Base-by-base conservation (phyloP, 1,140 invertebrate species). In the Drosophila tropicalis region DNA sequence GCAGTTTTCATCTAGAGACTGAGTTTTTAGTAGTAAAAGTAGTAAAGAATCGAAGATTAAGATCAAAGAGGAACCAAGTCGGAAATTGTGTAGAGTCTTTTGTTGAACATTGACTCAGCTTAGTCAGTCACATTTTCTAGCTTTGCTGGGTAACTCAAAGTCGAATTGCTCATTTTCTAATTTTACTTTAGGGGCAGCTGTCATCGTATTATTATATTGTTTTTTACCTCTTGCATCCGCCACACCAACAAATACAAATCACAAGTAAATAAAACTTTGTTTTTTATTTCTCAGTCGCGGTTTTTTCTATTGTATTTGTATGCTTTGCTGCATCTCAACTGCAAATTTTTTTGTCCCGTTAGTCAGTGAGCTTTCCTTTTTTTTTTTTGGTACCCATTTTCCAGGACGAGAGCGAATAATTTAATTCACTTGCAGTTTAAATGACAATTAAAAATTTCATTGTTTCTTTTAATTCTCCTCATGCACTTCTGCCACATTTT, bases 371-470 rank as follows among this genome's bases (percentile, higher is more conserved):
- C n/a, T n/a, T n/a, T 56, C 22, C 12, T 41, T 9, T 58, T 66
- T 65, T 76, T 71, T 66, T 62, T 29, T 66, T 41, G 22, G n/a
- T 60, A 62, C 65, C 62, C 60, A 60, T 25, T 67, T 81, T 65
- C 71, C 41, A 41, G 73, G 41, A 17, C 66, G 73, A 76, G 68
- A 69, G 72, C 66, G 63, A 83, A 83, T 83, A 84, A 83, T 83
- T 84, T 80, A 84, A 83, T 84, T 84, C 69, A 72, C 66, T 79
- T 65, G 67, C 72, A 76, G 72, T 63, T 81, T 77, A 81, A 76
- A 69, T 70, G 66, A 83, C 65, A 75, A 79, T 72, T 66, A 79
- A 82, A 79, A 22, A 72, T 51, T 65, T 66, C 32, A 25, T 47
- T 56, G 19, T 44, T 72, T 72, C 55, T 51, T 80, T 78, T 76